Evolutionary conservation across 2,113 vertebrate genomes (phyloP).

Genomic region (Hydrolagus affinis): DNA sequence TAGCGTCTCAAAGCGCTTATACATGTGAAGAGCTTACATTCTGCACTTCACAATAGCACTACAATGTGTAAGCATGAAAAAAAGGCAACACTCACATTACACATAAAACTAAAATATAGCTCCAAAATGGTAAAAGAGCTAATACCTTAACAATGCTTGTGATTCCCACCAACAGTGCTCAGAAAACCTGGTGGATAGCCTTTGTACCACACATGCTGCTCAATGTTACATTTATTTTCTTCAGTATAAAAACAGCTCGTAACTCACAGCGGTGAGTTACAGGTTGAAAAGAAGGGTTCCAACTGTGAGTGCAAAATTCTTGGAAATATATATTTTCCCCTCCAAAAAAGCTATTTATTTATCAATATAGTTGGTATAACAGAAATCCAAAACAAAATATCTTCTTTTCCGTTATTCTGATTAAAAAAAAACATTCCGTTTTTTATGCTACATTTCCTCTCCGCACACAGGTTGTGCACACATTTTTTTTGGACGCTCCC

Average conservation of each 20-base stretch:
- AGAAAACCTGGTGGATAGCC: not conserved
- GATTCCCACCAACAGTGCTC: not conserved
- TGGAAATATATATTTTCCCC: not conserved
- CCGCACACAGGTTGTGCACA: too few relatives aligned
- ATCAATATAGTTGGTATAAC: too few relatives aligned
- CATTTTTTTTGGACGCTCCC: too few relatives aligned
- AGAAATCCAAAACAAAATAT: too few relatives aligned
- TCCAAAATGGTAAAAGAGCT: not conserved
- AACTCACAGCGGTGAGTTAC: not conserved
- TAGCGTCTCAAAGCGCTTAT: too few relatives aligned
- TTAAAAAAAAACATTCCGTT: too few relatives aligned
- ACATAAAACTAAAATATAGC: not conserved
- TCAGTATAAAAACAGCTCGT: conserved; percentile 18
- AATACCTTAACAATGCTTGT: not conserved
- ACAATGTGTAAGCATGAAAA: not conserved
- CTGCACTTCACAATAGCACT: too few relatives aligned
- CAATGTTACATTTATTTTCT: not conserved
- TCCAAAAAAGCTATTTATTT: too few relatives aligned
- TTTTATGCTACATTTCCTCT: too few relatives aligned
- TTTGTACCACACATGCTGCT: not conserved
- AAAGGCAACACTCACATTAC: not conserved
- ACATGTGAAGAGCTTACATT: too few relatives aligned
- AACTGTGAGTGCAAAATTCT: not conserved
- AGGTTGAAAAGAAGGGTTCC: not conserved
- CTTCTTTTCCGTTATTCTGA: too few relatives aligned